Evolutionary conservation across 2,113 vertebrate genomes (phyloP).

Genomic region (Oreochromis tanganicae): DNA sequence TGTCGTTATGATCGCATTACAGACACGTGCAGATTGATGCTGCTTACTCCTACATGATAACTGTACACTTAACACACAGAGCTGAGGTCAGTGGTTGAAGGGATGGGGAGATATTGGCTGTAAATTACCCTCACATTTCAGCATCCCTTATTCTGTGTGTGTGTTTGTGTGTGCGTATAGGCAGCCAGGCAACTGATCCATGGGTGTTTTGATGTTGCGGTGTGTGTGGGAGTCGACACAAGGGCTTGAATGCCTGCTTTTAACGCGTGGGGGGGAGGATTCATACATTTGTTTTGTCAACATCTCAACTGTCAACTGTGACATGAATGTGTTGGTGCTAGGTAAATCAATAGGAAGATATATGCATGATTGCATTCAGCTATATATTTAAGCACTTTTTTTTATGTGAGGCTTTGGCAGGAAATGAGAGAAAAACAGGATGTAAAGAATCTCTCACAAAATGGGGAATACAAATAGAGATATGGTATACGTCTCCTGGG

Average conservation of each 20-base stretch:
- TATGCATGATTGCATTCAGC: not conserved
- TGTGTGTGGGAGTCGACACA: conserved; percentile 22
- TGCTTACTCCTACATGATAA: not conserved
- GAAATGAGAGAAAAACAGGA: not conserved
- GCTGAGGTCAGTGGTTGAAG: conserved; percentile 7
- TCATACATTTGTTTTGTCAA: not conserved
- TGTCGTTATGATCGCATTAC: not conserved
- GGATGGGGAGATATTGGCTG: not conserved
- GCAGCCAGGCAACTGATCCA: conserved; percentile 3
- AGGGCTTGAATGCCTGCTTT: conserved; percentile 13
- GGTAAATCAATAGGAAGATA: not conserved
- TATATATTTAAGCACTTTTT: not conserved
- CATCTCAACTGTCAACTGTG: not conserved
- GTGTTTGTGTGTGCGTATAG: not conserved
- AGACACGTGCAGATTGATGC: not conserved
- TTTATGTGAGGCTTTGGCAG: not conserved
- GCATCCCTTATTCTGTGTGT: not conserved
- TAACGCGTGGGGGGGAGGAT: not conserved
- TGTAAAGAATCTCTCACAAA: not conserved
- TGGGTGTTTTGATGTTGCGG: conserved; percentile 14
- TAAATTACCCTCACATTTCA: conserved; percentile 44
- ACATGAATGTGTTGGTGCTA: not conserved
- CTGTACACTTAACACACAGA: not conserved
- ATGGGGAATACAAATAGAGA: not conserved
- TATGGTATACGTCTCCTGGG: not conserved